Evolutionary conservation across 1,140 invertebrate genomes (phyloP).

Genomic region (Diploscapter pachys): DNA sequence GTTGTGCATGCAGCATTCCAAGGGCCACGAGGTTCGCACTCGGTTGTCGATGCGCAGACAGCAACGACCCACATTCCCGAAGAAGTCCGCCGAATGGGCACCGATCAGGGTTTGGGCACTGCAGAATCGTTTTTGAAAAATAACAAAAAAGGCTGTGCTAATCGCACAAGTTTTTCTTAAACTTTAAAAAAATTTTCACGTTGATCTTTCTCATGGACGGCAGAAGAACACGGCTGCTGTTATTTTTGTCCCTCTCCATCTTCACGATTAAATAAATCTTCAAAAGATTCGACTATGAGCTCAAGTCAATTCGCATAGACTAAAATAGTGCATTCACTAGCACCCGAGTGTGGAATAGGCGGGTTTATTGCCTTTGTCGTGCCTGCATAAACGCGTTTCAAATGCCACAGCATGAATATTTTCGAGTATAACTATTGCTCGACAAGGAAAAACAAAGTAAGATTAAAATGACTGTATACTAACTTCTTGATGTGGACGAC

Average conservation of each 20-base stretch:
- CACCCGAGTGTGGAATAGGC: no score
- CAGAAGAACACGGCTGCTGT: no score
- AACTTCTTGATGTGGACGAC: slow-evolving; percentile 17
- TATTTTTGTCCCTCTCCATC: no score
- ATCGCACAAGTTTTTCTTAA: no score
- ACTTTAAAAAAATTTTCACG: not conserved
- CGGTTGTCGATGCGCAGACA: slow-evolving; percentile 2
- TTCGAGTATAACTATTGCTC: not conserved
- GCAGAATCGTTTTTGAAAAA: not conserved
- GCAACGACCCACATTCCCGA: not conserved
- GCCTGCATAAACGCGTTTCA: not conserved
- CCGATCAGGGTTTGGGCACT: not conserved
- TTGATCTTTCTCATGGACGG: slow-evolving; percentile 1
- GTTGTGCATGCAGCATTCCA: slow-evolving; percentile 8
- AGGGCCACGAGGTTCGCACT: not conserved
- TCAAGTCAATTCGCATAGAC: no score
- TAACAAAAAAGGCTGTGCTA: no score
- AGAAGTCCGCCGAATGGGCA: not conserved
- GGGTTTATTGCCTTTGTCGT: no score
- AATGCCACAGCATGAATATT: not conserved
- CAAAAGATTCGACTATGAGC: no score
- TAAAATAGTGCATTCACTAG: no score
- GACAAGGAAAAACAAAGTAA: not conserved
- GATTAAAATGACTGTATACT: not conserved
- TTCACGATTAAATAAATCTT: no score